Conservation (phyloP, 1,140 invertebrate species). For the Nasonia longicornis region DNA sequence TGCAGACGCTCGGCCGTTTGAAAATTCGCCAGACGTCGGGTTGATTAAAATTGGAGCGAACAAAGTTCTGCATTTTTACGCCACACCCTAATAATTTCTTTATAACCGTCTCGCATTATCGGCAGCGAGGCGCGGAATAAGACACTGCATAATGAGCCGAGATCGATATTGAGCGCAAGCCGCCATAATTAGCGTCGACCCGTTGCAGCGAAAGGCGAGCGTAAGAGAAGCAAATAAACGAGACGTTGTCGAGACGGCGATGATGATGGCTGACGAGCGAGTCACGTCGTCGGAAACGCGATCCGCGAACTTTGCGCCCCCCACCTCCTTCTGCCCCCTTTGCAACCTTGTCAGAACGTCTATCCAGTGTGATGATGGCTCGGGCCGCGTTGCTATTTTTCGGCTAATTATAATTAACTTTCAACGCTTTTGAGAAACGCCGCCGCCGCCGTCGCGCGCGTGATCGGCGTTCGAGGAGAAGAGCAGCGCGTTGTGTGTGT, state of each 20-base stretch:
- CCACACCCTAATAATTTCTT: too few species aligned
- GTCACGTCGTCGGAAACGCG: constrained; percentile 51
- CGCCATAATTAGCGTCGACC: constrained; percentile 47
- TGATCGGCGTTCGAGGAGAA: neutral
- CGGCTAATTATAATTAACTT: constrained; percentile 35
- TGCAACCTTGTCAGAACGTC: constrained; percentile 9
- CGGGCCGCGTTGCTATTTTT: constrained; percentile 28
- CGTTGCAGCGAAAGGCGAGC: neutral
- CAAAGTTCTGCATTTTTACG: neutral
- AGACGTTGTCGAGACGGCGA: constrained; percentile 20
- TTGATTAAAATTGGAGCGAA: neutral
- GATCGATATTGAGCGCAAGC: constrained; percentile 46
- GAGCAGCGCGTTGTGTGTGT: neutral
- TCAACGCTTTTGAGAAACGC: constrained; percentile 20
- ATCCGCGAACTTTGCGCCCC: constrained; percentile 52
- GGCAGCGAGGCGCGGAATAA: constrained; percentile 9
- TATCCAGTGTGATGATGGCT: constrained; percentile 23
- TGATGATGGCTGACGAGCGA: constrained; percentile 12
- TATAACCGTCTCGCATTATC: too few species aligned
- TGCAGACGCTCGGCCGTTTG: neutral
- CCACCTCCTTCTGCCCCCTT: neutral
- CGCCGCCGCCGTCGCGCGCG: neutral
- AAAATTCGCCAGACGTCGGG: neutral
- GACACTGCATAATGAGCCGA: constrained; percentile 46
- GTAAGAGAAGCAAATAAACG: constrained; percentile 43